These are phyloP conservation scores for Ceryle rudis DNA, from an alignment of 2,797 vertebrate genomes.

Conservation along the genomic window DNA sequence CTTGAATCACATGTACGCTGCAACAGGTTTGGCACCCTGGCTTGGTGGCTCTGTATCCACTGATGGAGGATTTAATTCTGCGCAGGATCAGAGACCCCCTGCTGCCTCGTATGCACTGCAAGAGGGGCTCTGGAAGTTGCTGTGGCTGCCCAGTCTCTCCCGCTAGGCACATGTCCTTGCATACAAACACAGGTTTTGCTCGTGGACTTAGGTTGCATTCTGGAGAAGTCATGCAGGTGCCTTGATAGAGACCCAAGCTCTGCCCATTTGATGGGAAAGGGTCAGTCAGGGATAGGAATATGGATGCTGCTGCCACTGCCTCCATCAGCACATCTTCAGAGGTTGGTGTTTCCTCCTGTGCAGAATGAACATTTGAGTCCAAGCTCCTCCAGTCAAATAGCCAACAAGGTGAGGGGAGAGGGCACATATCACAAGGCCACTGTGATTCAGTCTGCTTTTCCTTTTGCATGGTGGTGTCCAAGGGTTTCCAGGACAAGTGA, in stretches of 20 bases:
- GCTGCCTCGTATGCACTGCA: accelerated
- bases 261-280: neutral
- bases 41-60: neutral
- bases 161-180: neutral
- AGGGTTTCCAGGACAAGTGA: neutral
- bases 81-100: neutral
- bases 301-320: accelerated
- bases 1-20: neutral
- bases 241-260: neutral
- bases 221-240: neutral
- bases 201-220: neutral
- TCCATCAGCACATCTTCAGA: neutral
- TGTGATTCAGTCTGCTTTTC: neutral
- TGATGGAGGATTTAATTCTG: neutral
- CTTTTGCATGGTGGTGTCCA: neutral
- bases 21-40: neutral
- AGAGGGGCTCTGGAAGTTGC: neutral
- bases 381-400: neutral
- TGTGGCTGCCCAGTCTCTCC: accelerated
- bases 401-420: neutral
- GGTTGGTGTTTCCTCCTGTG: neutral
- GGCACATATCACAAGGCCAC: neutral
- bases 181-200: accelerated
- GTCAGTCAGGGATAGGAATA: neutral
- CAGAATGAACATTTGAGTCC: accelerated